These are phyloP conservation scores for Hesperophylax magnus DNA, from an alignment of 1,140 invertebrate species.

Conservation along the genomic window DNA sequence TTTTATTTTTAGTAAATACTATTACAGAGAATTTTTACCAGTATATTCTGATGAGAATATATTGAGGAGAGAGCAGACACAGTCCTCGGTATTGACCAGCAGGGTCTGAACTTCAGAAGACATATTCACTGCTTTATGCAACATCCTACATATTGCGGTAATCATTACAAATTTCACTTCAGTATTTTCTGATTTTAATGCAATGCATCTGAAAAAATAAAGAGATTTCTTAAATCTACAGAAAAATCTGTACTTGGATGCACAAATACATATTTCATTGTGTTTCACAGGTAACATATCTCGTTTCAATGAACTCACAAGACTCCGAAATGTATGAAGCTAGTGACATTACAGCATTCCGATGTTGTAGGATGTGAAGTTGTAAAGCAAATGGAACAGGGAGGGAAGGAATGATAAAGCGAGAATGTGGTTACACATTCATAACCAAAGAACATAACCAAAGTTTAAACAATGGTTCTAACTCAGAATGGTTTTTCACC, in stretches of 20 bases:
- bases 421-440: no score
- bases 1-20: no score
- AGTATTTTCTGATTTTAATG: conserved; percentile 32
- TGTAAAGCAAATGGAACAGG: no score
- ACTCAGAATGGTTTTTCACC: no score
- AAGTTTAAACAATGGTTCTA: no score
- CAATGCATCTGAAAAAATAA: conserved; percentile 46
- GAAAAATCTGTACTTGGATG: not conserved
- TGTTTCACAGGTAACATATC: no score
- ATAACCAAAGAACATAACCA: no score
- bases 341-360: no score
- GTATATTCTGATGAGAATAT: conserved; percentile 43
- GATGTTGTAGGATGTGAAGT: no score
- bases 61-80: conserved; percentile 43
- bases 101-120: conserved; percentile 44
- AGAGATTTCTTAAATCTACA: not conserved
- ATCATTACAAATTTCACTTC: conserved; percentile 36
- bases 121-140: conserved; percentile 43
- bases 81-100: conserved; percentile 47
- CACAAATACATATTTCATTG: not conserved
- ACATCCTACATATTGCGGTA: conserved; percentile 45
- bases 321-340: no score
- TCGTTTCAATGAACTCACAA: no score
- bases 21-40: conserved; percentile 2
- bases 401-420: no score